Evolutionary conservation across 1,140 invertebrate genomes (phyloP), one percentile per base, ranked within the genome.

Genomic region (Dufourea novaeangliae): DNA sequence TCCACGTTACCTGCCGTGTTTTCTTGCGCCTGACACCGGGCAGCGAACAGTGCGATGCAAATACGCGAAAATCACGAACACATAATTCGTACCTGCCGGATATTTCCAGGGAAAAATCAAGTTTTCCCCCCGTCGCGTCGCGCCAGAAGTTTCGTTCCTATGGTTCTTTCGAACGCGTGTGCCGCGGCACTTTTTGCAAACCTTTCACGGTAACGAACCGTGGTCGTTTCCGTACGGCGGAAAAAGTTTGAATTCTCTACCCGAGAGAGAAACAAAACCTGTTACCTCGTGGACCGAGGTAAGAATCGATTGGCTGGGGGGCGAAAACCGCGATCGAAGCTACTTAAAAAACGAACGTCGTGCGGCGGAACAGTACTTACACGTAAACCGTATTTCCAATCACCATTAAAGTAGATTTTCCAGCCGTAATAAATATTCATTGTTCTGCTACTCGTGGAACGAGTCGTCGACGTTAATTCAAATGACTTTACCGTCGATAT

Each of bases 161-260:
- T 22, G 25, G n/a, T 25, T 27, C 25, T 54, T 27, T 14, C n/a
- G 39, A 41, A 0, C 12, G n/a, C 44, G 44, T 22, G n/a, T 1
- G 0, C 34, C 14, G 34, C 25, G n/a, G 17, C 29, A 11, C 29
- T 52, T 67, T 50, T 50, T n/a, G 34, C 20, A 12, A 52, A 34
- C 29, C n/a, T n/a, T 12, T 44, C 27, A 11, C 5, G 32, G 14
- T 5, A n/a, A 44, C 27, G 22, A 44, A 14, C 44, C 44, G 14
- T 52, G 14, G 34, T 11, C n/a, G 62, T 72, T 72, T 46, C 29
- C 22, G 20, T 37, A 25, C 61, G 37, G 27, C 11, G 14, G n/a
- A 11, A 11, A n/a, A 37, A 64, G 17, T 73, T 73, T 63, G 32
- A 64, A 64, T 52, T 73, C 32, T 25, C 32, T n/a, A n/a, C n/a